Evolutionary conservation across 2,797 vertebrate genomes (phyloP).

Genomic region (Sarcophilus harrisii): DNA sequence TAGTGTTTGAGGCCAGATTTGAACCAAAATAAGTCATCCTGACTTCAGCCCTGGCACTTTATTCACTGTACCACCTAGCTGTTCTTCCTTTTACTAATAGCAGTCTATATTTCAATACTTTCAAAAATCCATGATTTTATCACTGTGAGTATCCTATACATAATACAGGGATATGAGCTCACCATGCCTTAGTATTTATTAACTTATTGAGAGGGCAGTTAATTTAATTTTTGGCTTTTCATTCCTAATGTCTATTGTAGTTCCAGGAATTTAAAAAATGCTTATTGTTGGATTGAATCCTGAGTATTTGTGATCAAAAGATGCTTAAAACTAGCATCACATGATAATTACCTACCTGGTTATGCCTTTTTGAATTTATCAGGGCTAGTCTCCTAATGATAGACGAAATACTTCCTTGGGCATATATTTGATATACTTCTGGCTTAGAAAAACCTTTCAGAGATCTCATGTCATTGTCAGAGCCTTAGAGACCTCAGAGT

Average conservation of each 20-base stretch:
- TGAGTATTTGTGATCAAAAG: neutral
- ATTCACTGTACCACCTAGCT: neutral
- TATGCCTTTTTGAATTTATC: neutral
- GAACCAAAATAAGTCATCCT: neutral
- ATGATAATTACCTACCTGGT: neutral
- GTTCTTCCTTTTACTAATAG: neutral
- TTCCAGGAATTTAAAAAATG: neutral
- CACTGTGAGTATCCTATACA: neutral
- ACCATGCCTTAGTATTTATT: neutral
- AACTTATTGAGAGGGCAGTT: neutral
- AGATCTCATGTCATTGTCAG: neutral
- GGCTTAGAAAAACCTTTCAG: neutral
- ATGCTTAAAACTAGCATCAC: neutral
- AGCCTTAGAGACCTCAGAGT: neutral
- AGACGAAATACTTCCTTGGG: neutral
- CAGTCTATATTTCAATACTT: neutral
- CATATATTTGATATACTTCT: neutral
- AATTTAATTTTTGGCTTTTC: neutral
- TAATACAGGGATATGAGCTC: neutral
- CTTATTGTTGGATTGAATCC: neutral
- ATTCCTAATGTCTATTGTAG: neutral
- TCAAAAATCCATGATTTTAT: neutral
- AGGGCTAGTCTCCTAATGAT: neutral
- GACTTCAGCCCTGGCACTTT: neutral
- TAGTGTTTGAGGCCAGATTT: neutral